A percentile compares a stretch with the other conserved stretches of the same genome.
These are phyloP conservation scores for Phalacrocorax pelagicus DNA, from an alignment of 2,113 vertebrate genomes.

Conservation along the genomic window DNA sequence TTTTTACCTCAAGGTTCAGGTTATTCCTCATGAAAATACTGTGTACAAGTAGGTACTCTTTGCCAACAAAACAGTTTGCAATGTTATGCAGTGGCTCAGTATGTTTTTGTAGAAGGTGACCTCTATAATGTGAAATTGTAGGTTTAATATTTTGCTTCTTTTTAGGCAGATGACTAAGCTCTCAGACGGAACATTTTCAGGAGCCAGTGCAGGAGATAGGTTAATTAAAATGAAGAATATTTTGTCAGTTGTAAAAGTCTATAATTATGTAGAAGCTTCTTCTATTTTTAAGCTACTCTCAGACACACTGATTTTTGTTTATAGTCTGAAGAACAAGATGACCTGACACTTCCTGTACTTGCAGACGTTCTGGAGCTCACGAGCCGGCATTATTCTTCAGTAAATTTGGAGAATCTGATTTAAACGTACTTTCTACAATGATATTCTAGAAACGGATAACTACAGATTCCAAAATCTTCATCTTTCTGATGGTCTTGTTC, in stretches of 20 bases:
- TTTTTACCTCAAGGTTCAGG: background rate
- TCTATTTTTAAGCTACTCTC: slow-evolving; percentile 24
- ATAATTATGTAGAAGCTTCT: background rate
- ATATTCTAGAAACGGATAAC: background rate
- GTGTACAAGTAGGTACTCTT: background rate
- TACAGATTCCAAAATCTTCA: background rate
- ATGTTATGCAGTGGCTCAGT: background rate
- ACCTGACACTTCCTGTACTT: slow-evolving; percentile 24
- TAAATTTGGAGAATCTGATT: background rate
- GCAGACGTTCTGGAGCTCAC: background rate
- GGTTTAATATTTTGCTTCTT: slow-evolving; percentile 18
- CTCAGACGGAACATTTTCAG: slow-evolving; percentile 16
- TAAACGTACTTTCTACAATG: background rate
- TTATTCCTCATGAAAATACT: background rate
- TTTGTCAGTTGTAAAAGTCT: slow-evolving; percentile 41
- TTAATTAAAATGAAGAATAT: slow-evolving; percentile 47
- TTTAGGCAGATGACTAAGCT: background rate
- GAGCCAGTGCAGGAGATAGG: background rate
- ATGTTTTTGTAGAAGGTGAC: background rate
- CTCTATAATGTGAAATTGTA: background rate
- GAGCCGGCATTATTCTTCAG: background rate
- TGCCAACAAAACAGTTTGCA: background rate
- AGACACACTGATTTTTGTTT: slow-evolving; percentile 41
- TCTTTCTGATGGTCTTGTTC: background rate
- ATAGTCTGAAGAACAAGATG: slow-evolving; percentile 44